phyloP scores from a whole-genome alignment of 2,797 vertebrate species.

The Danio aesculapii region DNA sequence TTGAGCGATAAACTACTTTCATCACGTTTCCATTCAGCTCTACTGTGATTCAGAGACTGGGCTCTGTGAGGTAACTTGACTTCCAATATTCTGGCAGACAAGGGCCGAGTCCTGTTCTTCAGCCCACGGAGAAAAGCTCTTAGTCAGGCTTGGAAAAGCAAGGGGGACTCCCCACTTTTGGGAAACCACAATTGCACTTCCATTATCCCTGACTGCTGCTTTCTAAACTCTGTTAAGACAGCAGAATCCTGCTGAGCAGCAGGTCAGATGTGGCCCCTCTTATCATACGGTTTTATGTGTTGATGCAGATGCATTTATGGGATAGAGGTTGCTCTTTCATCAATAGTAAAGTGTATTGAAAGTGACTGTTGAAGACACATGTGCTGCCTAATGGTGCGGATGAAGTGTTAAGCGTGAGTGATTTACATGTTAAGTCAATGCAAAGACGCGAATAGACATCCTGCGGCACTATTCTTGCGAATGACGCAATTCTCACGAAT shows the following conservation, averaged over 20 bases:
- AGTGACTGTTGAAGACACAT: background rate
- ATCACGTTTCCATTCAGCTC: conserved; percentile 38
- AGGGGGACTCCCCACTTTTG: conserved; percentile 49
- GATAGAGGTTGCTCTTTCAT: background rate
- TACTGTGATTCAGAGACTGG: conserved; percentile 42
- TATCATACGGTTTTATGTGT: background rate
- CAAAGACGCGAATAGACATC: too few relatives aligned
- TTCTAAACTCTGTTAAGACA: conserved; percentile 40
- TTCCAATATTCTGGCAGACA: conserved; percentile 45
- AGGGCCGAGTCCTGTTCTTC: conserved; percentile 38
- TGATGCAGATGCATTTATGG: conserved; percentile 5
- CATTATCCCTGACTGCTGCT: conserved; percentile 38
- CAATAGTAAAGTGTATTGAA: background rate
- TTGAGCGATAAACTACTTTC: conserved; percentile 57
- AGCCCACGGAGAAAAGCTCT: conserved; percentile 39
- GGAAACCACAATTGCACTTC: conserved; percentile 48
- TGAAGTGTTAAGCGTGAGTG: too few relatives aligned
- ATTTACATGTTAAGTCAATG: too few relatives aligned
- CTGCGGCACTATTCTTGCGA: too few relatives aligned
- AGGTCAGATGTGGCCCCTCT: conserved; percentile 23
- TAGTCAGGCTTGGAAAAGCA: conserved; percentile 53
- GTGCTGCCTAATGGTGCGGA: too few relatives aligned
- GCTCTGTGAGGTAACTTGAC: conserved; percentile 52
- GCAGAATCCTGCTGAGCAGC: conserved; percentile 17
- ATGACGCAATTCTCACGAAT: too few relatives aligned